Evolutionary conservation across 2,888 invertebrate species (phyloP).

Genomic region (Neocrepidodera transversa): DNA sequence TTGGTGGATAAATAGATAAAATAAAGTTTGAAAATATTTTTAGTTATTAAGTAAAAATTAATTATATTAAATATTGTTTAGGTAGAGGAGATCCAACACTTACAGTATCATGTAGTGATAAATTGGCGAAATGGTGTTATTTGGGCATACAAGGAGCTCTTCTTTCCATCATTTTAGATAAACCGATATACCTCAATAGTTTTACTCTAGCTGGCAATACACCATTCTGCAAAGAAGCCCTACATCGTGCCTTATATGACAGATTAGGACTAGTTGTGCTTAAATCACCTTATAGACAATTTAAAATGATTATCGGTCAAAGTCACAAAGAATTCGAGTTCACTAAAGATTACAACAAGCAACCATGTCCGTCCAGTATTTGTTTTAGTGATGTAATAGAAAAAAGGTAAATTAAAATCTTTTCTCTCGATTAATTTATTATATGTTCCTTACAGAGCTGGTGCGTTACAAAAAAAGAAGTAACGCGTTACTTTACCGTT

Average conservation of each 20-base stretch:
- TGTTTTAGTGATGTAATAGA: slow-evolving; percentile 65
- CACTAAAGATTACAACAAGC: slow-evolving; percentile 55
- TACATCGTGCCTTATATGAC: slow-evolving; percentile 61
- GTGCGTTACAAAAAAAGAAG: too few species aligned
- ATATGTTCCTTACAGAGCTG: too few species aligned
- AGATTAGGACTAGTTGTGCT: slow-evolving; percentile 52
- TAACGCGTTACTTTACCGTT: too few species aligned
- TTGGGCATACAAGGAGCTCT: slow-evolving; percentile 87
- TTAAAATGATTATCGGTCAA: slow-evolving; percentile 55
- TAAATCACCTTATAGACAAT: slow-evolving; percentile 42
- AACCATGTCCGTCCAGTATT: slow-evolving; percentile 68
- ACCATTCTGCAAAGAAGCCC: slow-evolving; percentile 66
- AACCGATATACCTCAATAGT: slow-evolving; percentile 73
- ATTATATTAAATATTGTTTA: slow-evolving; percentile 27
- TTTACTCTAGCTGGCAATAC: slow-evolving; percentile 75
- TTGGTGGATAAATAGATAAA: neutral
- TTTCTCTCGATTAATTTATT: too few species aligned
- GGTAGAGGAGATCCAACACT: slow-evolving; percentile 85
- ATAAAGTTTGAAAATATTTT: neutral
- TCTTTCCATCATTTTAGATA: slow-evolving; percentile 69
- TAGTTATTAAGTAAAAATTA: too few species aligned
- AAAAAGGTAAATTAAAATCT: slow-evolving; percentile 53
- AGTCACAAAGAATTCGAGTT: slow-evolving; percentile 58
- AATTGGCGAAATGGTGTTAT: slow-evolving; percentile 87
- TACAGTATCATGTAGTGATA: slow-evolving; percentile 94